Evolutionary conservation across 2,113 vertebrate genomes (phyloP), one percentile per base, ranked within the genome.

Genomic region (Mixornis gularis): DNA sequence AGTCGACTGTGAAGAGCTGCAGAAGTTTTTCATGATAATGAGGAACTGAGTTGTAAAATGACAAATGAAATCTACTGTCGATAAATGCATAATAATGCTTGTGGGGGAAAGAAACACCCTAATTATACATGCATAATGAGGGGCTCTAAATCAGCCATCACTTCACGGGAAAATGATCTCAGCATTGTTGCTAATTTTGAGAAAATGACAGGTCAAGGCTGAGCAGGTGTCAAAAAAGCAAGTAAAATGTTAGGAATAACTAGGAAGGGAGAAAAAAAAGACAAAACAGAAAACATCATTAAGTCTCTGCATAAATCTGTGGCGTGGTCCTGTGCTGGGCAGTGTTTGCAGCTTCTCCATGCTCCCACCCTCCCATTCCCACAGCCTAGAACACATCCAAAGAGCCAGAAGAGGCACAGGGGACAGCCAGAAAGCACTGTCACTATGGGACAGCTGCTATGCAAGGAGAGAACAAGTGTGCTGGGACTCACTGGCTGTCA

Each of bases 121-220:
- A 96, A 95, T 95, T 96, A 95, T 90, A 94, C 90, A 96, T 95
- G 82, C 92, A 77, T 96, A 96, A 94, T 92, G 68, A 95, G 82
- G 79, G 85, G 87, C 85, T 95, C 87, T 91, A 96, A 94, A 92
- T 93, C 90, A 95, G 90, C 90, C 90, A 90, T 82, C 93, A 70
- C 74, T 79, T 72, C 92, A 77, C 9, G 4, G 59, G 90, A 95
- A 95, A 96, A 95, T 77, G 55, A 88, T 95, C 93, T 94, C 4
- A 3, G 43, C 27, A 2, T 49, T 2, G 0, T 77, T 0, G 6
- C 85, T 96, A 91, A 94, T 91, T 95, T 83, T 95, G 82, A 91
- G 92, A 89, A 96, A 95, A 95, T 92, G 87, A 94, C 85, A 85
- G 93, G 92, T 96, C 93, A 93, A 94, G 64, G 76, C 90, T 91